Evolutionary conservation across 2,888 invertebrate species (phyloP), one percentile per base, ranked within the genome.

Genomic region (Agapostemon virescens): DNA sequence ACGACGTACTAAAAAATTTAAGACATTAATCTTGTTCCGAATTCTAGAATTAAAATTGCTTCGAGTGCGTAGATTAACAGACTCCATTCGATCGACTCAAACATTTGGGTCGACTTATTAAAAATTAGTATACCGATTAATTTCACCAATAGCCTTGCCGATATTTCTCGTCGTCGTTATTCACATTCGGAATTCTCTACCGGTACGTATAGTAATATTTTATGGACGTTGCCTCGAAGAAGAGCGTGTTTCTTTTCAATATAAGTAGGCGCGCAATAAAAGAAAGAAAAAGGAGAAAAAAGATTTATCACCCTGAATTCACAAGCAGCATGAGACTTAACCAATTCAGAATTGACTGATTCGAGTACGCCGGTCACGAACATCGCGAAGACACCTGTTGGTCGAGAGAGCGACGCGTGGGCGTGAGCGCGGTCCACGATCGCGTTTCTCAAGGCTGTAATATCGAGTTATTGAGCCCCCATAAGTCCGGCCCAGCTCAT

Each of bases 401-500:
- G 36, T 40, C 20, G 52, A 55, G 70, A 52, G 42, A 52, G 36
- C 26, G 33, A 26, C 7, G 63, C 52, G 76, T 70, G 55, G 76
- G 74, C 23, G 74, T 55, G 55, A 55, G 55, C 26, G 6, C 15
- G 69, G 49, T 40, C 20, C 55, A 40, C 42, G 72, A 72, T 71
- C 64, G 42, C 45, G 76, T 49, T 72, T 45, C 63, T 55, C 49
- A 61, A 81, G 77, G 61, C 30, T 38, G 69, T 58, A 69, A 74
- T 69, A 67, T 45, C 73, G 58, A 61, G 63, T 73, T 70, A 74
- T 79, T 79, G 72, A 23, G 66, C 42, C 52, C 17, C 40, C 64
- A 52, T 64, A 77, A 77, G 61, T 55, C 69, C 40, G 52, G 20
- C 26, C 26, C 15, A 45, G 33, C 71, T 83, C 72, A 79, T 83